Evolutionary conservation across 2,113 vertebrate genomes (phyloP).

Genomic region (Gila orcuttii): DNA sequence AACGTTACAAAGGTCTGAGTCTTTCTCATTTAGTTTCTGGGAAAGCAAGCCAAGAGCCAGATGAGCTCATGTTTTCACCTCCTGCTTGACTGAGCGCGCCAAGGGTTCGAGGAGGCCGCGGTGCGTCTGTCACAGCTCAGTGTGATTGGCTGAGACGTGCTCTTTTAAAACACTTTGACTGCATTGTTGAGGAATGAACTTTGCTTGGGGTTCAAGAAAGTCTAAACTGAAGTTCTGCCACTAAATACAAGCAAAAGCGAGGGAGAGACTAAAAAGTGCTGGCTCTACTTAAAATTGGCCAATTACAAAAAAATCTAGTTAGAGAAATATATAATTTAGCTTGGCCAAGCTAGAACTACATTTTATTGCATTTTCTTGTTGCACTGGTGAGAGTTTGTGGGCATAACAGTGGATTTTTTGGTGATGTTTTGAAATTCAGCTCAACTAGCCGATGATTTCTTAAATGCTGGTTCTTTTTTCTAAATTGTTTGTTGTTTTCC

Average conservation of each 20-base stretch:
- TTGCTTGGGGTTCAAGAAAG: constrained; percentile 38
- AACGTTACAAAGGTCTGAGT: background rate
- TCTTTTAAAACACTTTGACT: constrained; percentile 66
- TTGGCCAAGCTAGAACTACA: background rate
- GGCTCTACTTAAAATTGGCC: background rate
- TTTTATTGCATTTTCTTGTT: background rate
- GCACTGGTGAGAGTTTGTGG: background rate
- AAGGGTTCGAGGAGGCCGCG: constrained; percentile 50
- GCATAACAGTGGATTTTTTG: background rate
- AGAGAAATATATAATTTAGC: background rate
- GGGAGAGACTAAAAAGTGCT: background rate
- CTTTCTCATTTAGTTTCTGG: constrained; percentile 29
- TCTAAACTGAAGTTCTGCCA: constrained; percentile 27
- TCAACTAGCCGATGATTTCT: background rate
- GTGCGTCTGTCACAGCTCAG: constrained; percentile 70
- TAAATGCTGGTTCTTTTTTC: background rate
- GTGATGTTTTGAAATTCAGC: background rate
- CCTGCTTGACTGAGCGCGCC: constrained; percentile 55
- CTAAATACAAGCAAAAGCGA: background rate
- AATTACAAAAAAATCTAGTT: background rate
- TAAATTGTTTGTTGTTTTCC: background rate
- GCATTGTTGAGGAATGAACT: constrained; percentile 66
- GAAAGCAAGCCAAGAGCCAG: background rate
- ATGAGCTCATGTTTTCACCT: constrained; percentile 74
- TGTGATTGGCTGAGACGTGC: constrained; percentile 68